Conservation (phyloP, 2,113 vertebrate species). For the Morone saxatilis region DNA sequence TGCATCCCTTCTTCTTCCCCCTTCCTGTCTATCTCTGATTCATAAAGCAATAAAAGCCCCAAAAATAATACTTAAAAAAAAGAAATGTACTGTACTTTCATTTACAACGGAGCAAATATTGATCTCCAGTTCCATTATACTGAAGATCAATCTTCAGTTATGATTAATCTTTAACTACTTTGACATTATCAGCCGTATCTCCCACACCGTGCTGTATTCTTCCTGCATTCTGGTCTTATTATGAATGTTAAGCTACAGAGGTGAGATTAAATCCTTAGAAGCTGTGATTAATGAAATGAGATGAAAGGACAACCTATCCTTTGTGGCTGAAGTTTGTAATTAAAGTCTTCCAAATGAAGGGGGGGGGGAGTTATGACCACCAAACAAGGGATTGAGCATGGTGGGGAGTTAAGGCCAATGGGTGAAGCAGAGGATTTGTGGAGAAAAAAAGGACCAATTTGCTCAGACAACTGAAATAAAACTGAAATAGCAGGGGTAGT, state of each 20-base stretch:
- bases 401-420: neutral
- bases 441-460: too few species aligned
- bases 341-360: neutral
- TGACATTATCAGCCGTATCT: neutral
- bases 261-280: neutral
- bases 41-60: too few species aligned
- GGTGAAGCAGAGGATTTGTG: neutral
- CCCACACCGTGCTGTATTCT: neutral
- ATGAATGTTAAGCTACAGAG: neutral
- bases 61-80: neutral
- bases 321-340: neutral
- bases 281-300: neutral
- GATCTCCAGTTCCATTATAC: neutral
- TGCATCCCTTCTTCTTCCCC: too few species aligned
- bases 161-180: neutral
- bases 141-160: neutral
- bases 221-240: neutral
- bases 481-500: neutral
- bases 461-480: neutral
- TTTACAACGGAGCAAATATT: neutral
- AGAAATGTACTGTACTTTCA: neutral
- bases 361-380: neutral
- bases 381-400: neutral
- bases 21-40: too few species aligned
- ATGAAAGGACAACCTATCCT: neutral